phyloP scores from a whole-genome alignment of 2,888 invertebrate species.

The Dromius quadrimaculatus region DNA sequence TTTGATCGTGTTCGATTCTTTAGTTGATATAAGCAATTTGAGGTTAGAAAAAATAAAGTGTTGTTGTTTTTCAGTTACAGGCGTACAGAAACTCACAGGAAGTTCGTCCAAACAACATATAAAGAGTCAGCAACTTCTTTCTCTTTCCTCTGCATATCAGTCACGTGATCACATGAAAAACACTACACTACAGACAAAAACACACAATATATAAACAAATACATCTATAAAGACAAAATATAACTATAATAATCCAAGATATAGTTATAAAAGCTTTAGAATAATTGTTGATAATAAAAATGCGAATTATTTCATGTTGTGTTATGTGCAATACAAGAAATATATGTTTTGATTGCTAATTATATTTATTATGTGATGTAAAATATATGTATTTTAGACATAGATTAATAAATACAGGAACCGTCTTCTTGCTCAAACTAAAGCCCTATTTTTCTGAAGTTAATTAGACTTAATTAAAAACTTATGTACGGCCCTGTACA shows the following conservation, averaged over 20 bases:
- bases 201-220: slow-evolving; percentile 16
- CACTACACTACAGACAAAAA: slow-evolving; percentile 20
- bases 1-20: too few relatives aligned
- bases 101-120: slow-evolving; percentile 57
- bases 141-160: slow-evolving; percentile 49
- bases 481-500: background rate
- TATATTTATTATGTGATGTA: slow-evolving; percentile 42
- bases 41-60: too few relatives aligned
- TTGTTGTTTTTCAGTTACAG: slow-evolving; percentile 59
- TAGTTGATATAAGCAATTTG: too few relatives aligned
- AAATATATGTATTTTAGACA: slow-evolving; percentile 33
- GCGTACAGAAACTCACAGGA: slow-evolving; percentile 61
- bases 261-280: slow-evolving; percentile 39
- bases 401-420: slow-evolving; percentile 33
- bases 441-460: background rate
- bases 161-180: slow-evolving; percentile 28
- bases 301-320: slow-evolving; percentile 43
- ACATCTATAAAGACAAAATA: slow-evolving; percentile 19
- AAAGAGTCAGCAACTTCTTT: slow-evolving; percentile 48
- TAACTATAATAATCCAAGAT: slow-evolving; percentile 28
- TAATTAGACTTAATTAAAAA: background rate
- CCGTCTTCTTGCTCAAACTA: slow-evolving; percentile 27
- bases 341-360: slow-evolving; percentile 41
- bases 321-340: slow-evolving; percentile 47
- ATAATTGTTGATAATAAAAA: slow-evolving; percentile 44